Percentiles rank a stretch among this genome's conserved stretches.
Evolutionary conservation across 2,888 invertebrate species (phyloP).

Genomic region (Sinodicranocentrus sp.): DNA sequence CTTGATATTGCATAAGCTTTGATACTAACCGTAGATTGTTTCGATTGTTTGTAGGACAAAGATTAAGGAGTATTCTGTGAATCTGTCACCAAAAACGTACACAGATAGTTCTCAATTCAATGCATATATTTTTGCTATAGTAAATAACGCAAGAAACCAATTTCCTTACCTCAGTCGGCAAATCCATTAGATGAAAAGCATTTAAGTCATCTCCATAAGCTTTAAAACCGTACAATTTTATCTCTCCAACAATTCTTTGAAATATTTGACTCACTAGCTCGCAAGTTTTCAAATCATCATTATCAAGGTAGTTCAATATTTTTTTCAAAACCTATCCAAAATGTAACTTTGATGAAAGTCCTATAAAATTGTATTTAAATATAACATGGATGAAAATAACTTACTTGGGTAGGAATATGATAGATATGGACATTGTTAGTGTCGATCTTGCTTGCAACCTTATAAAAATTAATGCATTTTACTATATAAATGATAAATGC

Average conservation of each 20-base stretch:
- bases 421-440: too few species aligned
- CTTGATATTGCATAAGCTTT: slow-evolving; percentile 54
- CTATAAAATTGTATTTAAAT: too few species aligned
- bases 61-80: slow-evolving; percentile 20
- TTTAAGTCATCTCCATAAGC: slow-evolving; percentile 9
- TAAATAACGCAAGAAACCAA: not conserved
- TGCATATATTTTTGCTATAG: not conserved
- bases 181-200: slow-evolving; percentile 40
- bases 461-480: too few species aligned
- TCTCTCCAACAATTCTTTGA: slow-evolving; percentile 16
- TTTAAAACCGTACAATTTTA: not conserved
- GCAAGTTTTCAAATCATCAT: not conserved
- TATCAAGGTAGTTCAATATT: slow-evolving; percentile 23
- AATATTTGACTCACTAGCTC: slow-evolving; percentile 1
- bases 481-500: too few species aligned
- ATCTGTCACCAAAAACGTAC: slow-evolving; percentile 10
- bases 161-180: slow-evolving; percentile 37
- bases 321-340: slow-evolving; percentile 51
- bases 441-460: too few species aligned
- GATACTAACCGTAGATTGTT: slow-evolving; percentile 39
- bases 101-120: not conserved
- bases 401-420: too few species aligned
- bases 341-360: too few species aligned
- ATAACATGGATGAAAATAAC: not conserved
- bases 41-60: slow-evolving; percentile 20